Evolutionary conservation across 1,140 invertebrate genomes (phyloP), one percentile per base, ranked within the genome.

Genomic region (Polyergus mexicanus): DNA sequence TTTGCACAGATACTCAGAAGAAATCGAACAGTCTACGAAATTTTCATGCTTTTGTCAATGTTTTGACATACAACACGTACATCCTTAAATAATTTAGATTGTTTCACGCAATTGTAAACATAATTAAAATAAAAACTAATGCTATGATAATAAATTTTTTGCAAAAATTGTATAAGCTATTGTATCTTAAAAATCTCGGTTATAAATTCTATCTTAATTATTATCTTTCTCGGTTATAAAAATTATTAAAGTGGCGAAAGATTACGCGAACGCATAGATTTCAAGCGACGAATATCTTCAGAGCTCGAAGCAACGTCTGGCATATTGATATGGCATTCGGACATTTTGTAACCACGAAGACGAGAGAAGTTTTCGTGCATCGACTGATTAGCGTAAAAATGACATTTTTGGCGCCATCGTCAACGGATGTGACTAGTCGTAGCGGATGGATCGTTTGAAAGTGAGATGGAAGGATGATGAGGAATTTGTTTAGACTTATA

Each of bases 351-450:
- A 66, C 41, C 75, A 7, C 65, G 35, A 32, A 47, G 71, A 80
- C 71, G 32, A 86, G 56, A 86, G 56, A 86, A 76, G 44, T 68
- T 58, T 62, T 62, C 63, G 56, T 60, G 38, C 72, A 80, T 87
- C 38, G 62, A 47, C 72, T 81, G 85, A 87, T 90, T 75, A 87
- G 69, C 77, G 84, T 87, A 78, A 89, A 87, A 89, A 76, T 76
- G 68, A 69, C 58, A 85, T 25, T 60, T 89, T 87, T 90, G 88
- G 75, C 81, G 80, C 69, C 85, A 44, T 60, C 13, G 22, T 11
- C 56, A 22, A 8, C 58, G 75, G 54, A 86, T 41, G 62, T 80
- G 51, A 38, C 22, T 25, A n/a, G 4, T 56, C 58, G 56, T 7
- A 35, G 5, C 38, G 38, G 28, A 75, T 72, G 71, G 25, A 58